These are phyloP conservation scores for Acrobasis repandana DNA, from an alignment of 2,888 invertebrate genomes.

Conservation along the genomic window DNA sequence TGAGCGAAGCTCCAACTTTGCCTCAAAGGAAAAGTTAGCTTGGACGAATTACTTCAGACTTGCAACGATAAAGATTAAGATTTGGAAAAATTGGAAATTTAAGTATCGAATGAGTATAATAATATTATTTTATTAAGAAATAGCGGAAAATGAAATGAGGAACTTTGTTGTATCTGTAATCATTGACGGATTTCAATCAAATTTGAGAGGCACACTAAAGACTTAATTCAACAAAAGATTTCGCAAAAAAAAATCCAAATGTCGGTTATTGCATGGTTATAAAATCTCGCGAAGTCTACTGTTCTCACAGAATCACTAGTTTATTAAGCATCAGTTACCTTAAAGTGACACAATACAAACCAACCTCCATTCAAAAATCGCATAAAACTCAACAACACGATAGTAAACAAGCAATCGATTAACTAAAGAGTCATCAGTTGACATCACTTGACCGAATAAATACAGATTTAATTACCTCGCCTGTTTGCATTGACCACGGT, in stretches of 20 bases:
- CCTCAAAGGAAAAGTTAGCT: conserved; percentile 16
- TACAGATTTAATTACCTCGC: conserved; percentile 37
- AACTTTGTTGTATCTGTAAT: too few relatives aligned
- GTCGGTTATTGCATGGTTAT: too few relatives aligned
- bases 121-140: not conserved
- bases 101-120: not conserved
- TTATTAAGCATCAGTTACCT: too few relatives aligned
- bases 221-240: too few relatives aligned
- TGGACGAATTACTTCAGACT: conserved; percentile 17
- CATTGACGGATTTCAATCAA: too few relatives aligned
- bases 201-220: too few relatives aligned
- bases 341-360: too few relatives aligned
- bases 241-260: too few relatives aligned
- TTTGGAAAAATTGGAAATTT: not conserved
- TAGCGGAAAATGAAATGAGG: too few relatives aligned
- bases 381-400: conserved; percentile 3
- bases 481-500: conserved; percentile 35
- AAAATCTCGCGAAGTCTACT: too few relatives aligned
- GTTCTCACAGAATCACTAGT: too few relatives aligned
- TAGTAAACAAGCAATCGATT: conserved; percentile 23
- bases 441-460: conserved; percentile 33
- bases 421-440: conserved; percentile 31
- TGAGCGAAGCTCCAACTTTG: conserved; percentile 19
- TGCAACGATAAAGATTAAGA: conserved; percentile 11
- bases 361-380: not conserved